phyloP scores from a whole-genome alignment of 2,113 vertebrate species.

The Amblyopsis rosae region DNA sequence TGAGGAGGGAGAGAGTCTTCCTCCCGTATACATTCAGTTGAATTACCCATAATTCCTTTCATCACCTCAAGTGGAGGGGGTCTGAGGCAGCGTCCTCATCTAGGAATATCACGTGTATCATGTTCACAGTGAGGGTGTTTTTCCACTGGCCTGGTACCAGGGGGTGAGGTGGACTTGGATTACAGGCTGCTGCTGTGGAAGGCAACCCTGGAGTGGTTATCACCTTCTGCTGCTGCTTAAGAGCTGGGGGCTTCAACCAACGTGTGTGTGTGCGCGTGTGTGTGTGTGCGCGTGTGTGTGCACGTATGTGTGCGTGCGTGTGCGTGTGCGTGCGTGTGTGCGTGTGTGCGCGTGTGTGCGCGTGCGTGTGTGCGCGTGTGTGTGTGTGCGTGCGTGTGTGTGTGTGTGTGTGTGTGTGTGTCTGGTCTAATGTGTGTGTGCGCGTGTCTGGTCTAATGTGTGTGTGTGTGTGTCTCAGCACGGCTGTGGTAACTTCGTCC shows the following conservation, averaged over 20 bases:
- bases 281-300: neutral
- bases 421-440: neutral
- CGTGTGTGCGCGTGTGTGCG: neutral
- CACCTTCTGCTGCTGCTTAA: neutral
- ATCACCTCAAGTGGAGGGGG: constrained; percentile 17
- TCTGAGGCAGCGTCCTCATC: constrained; percentile 1
- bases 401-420: no score
- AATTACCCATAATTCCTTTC: constrained; percentile 29
- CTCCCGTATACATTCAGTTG: neutral
- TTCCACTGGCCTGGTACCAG: constrained; percentile 39
- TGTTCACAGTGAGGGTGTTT: constrained; percentile 31
- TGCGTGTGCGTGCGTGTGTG: neutral
- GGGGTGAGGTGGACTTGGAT: constrained; percentile 35
- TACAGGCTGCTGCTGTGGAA: constrained; percentile 23
- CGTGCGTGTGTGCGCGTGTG: neutral
- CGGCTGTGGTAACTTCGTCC: constrained; percentile 94
- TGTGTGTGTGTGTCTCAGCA: constrained; percentile 76
- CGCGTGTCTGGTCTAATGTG: constrained; percentile 23
- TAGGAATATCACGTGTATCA: constrained; percentile 3
- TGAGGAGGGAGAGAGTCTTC: no score
- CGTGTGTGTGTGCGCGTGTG: neutral
- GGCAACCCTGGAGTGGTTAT: constrained; percentile 25
- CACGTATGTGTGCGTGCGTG: neutral
- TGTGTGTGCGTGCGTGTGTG: neutral
- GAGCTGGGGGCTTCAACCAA: neutral